Evolutionary conservation across 1,140 invertebrate species (phyloP).

Genomic region (Mercenaria mercenaria): DNA sequence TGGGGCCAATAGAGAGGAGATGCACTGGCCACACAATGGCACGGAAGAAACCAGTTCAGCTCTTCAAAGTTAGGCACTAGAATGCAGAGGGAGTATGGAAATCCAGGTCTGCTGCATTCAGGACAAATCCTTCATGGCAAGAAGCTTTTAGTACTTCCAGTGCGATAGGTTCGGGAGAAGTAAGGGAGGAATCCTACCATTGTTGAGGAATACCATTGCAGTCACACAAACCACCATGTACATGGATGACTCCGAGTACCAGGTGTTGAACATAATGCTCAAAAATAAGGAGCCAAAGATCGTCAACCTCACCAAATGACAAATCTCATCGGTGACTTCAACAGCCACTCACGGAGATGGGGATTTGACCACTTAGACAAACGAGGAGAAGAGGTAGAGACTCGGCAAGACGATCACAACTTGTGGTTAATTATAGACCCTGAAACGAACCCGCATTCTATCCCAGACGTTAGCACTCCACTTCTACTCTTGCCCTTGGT

Average conservation of each 20-base stretch:
- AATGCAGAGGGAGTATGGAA: conserved; percentile 34
- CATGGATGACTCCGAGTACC: conserved; percentile 10
- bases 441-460: conserved; percentile 29
- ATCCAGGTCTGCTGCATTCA: conserved; percentile 34
- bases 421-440: conserved; percentile 14
- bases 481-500: conserved; percentile 55
- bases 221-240: background rate
- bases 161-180: conserved; percentile 23
- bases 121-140: conserved; percentile 7
- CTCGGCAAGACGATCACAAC: conserved; percentile 46
- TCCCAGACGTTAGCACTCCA: conserved; percentile 62
- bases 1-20: background rate
- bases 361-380: conserved; percentile 61
- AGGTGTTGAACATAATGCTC: background rate
- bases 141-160: conserved; percentile 34
- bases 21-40: background rate
- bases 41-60: background rate
- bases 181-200: conserved; percentile 52
- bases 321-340: conserved; percentile 59
- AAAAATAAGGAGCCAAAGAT: background rate
- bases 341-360: conserved; percentile 73
- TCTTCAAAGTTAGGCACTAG: no score
- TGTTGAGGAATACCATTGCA: conserved; percentile 11
- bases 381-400: conserved; percentile 57
- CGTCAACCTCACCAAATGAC: no score